These are phyloP conservation scores for Yponomeuta evonymella DNA, from an alignment of 2,888 invertebrate species.

Conservation along the genomic window DNA sequence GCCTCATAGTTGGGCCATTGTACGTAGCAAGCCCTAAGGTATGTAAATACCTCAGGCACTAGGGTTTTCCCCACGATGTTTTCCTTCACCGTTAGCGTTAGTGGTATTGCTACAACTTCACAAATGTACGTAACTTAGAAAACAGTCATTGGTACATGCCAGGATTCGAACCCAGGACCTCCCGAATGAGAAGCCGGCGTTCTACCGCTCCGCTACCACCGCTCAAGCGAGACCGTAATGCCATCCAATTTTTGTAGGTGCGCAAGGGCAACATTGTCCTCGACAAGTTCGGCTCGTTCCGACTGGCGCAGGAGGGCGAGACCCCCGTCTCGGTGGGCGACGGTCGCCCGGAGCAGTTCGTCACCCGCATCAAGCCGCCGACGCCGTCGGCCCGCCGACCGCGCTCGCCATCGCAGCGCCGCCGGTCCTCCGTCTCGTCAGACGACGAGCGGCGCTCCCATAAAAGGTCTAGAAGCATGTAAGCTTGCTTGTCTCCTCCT, in stretches of 20 bases:
- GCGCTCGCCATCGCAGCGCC: slow-evolving; percentile 62
- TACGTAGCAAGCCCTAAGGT: too few relatives aligned
- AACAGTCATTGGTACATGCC: too few relatives aligned
- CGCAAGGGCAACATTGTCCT: slow-evolving; percentile 78
- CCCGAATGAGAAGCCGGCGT: too few relatives aligned
- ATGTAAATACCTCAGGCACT: too few relatives aligned
- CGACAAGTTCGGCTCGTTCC: slow-evolving; percentile 84
- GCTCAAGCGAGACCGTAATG: too few relatives aligned
- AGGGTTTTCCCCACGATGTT: too few relatives aligned
- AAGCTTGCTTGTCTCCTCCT: slow-evolving; percentile 15
- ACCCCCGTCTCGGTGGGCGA: slow-evolving; percentile 66
- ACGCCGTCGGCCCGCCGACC: slow-evolving; percentile 57
- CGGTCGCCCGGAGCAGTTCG: slow-evolving; percentile 70
- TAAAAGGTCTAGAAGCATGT: slow-evolving; percentile 64
- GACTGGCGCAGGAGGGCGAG: slow-evolving; percentile 77
- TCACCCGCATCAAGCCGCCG: slow-evolving; percentile 65
- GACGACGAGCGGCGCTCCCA: slow-evolving; percentile 48
- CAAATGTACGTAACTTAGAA: too few relatives aligned
- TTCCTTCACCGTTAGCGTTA: too few relatives aligned
- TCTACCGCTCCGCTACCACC: too few relatives aligned
- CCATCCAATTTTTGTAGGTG: not conserved
- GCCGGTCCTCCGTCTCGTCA: slow-evolving; percentile 63
- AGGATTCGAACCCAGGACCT: too few relatives aligned
- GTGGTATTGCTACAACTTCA: too few relatives aligned
- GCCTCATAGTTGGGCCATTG: too few relatives aligned